Conservation (phyloP, 2,797 vertebrate species). For the Antennarius maculatus region DNA sequence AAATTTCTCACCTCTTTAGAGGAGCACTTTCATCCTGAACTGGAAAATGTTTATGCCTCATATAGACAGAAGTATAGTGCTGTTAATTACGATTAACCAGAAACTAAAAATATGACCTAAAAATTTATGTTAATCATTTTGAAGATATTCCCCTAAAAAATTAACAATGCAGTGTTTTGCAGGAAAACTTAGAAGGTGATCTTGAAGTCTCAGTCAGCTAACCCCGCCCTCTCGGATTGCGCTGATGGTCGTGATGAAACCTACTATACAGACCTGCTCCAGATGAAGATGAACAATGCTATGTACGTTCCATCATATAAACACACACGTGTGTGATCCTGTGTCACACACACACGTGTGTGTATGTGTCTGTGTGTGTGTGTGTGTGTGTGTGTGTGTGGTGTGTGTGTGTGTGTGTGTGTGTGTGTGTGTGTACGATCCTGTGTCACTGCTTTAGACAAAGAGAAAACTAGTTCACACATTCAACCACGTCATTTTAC, state of each 20-base stretch:
- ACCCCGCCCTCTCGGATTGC: slow-evolving; percentile 38
- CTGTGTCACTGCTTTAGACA: too few relatives aligned
- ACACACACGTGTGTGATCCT: too few relatives aligned
- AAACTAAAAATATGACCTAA: not conserved
- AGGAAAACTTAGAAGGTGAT: slow-evolving; percentile 43
- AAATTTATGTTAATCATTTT: not conserved
- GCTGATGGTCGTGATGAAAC: slow-evolving; percentile 76
- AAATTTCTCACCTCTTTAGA: slow-evolving; percentile 15
- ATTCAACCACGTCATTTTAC: not conserved
- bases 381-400: too few relatives aligned
- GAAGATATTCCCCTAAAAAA: too few relatives aligned
- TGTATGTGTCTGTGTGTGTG: too few relatives aligned
- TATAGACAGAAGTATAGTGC: not conserved
- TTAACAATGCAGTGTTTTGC: too few relatives aligned
- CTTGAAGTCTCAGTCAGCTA: slow-evolving; percentile 64
- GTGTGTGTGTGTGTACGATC: too few relatives aligned
- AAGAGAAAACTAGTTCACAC: too few relatives aligned
- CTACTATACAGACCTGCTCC: slow-evolving; percentile 91
- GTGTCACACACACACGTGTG: too few relatives aligned
- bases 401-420: too few relatives aligned
- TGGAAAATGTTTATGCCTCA: not conserved
- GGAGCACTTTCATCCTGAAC: slow-evolving; percentile 6
- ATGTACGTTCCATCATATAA: slow-evolving; percentile 80
- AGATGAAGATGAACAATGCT: slow-evolving; percentile 89
- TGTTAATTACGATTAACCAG: not conserved